These are phyloP conservation scores for Syngnathoides biaculeatus DNA, from an alignment of 2,113 vertebrate species.

Conservation along the genomic window DNA sequence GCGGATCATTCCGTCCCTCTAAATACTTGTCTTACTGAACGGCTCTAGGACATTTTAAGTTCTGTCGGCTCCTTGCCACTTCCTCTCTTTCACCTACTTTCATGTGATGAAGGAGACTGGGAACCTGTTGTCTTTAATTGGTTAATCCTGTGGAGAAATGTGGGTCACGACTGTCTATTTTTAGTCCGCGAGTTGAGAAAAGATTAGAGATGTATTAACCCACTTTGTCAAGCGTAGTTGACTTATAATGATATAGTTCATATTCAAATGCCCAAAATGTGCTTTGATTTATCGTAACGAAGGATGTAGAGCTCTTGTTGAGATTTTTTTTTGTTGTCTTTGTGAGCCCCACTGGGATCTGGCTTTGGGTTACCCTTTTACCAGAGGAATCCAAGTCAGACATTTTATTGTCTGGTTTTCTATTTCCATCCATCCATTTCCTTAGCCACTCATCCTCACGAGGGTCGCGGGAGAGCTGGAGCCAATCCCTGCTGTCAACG, in stretches of 20 bases:
- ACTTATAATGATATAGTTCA: neutral
- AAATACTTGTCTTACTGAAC: neutral
- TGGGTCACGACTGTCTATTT: conserved; percentile 58
- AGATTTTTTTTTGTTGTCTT: neutral
- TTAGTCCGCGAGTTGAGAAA: conserved; percentile 16
- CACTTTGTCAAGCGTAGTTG: neutral
- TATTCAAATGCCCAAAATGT: neutral
- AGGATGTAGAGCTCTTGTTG: neutral
- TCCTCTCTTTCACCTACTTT: conserved; percentile 31
- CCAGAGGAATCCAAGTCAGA: neutral
- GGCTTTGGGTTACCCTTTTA: too few species aligned
- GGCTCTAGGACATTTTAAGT: neutral
- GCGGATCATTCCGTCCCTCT: neutral
- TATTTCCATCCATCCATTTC: too few species aligned
- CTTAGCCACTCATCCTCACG: too few species aligned
- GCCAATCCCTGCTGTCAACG: too few species aligned
- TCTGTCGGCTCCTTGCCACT: neutral
- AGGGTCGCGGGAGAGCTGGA: too few species aligned
- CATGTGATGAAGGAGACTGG: conserved; percentile 39
- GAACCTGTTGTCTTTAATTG: conserved; percentile 31
- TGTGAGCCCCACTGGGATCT: neutral
- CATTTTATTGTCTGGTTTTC: conserved; percentile 29
- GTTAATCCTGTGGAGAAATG: conserved; percentile 54
- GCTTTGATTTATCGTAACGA: neutral
- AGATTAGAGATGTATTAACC: neutral